phyloP scores from a whole-genome alignment of 2,797 vertebrate genomes.

The Pseudomugil tenellus region DNA sequence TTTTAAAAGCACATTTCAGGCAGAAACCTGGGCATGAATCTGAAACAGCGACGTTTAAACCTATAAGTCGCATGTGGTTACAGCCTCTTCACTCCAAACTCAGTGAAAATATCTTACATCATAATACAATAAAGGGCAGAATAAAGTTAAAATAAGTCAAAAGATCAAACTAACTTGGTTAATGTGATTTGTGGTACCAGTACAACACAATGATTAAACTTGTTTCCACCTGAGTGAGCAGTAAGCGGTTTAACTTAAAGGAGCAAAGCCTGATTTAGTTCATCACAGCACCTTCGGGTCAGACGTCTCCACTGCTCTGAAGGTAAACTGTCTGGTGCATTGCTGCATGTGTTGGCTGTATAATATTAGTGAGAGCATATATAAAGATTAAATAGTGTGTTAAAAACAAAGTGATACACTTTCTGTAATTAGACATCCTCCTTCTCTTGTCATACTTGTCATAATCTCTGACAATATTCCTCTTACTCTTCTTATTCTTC shows the following conservation, averaged over 20 bases:
- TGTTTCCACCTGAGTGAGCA: conserved; percentile 23
- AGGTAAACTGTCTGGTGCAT: conserved; percentile 34
- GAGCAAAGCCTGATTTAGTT: conserved; percentile 13
- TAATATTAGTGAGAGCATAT: background rate
- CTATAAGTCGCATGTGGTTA: background rate
- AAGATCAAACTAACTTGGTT: background rate
- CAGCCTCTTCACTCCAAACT: background rate
- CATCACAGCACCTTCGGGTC: conserved; percentile 42
- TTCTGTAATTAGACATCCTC: background rate
- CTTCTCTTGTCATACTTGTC: background rate
- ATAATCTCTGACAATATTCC: background rate
- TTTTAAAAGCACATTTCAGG: background rate
- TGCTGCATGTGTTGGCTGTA: background rate
- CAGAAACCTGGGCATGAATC: background rate
- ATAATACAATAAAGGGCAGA: background rate
- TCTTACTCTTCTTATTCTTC: no score
- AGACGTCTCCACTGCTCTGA: conserved; percentile 40
- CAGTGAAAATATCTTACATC: background rate
- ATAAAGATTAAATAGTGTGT: background rate
- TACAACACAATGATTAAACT: background rate
- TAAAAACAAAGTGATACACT: background rate
- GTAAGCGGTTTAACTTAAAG: conserved; percentile 57
- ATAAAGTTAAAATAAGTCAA: background rate
- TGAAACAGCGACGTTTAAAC: background rate
- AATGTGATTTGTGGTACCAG: conserved; percentile 5